phyloP scores from a whole-genome alignment of 2,113 vertebrate species.

The Tragelaphus imberbis region DNA sequence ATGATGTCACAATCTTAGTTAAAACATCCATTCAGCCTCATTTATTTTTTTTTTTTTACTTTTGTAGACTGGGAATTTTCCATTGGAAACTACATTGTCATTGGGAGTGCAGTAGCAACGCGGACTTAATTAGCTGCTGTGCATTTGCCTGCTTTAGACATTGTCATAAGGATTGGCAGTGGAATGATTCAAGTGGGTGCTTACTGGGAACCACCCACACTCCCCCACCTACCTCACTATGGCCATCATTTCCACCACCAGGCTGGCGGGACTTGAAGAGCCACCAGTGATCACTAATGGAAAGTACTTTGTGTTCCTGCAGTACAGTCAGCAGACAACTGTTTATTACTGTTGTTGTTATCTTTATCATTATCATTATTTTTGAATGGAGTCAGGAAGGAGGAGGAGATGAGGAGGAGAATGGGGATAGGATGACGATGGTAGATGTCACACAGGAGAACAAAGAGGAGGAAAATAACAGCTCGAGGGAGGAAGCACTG shows the following conservation, averaged over 20 bases:
- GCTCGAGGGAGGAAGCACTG: background rate
- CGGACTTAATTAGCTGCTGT: background rate
- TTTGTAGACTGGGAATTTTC: background rate
- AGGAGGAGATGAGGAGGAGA: background rate
- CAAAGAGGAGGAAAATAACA: background rate
- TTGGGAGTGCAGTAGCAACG: background rate
- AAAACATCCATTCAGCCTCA: background rate
- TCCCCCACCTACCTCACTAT: background rate
- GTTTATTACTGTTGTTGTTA: background rate
- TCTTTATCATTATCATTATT: background rate
- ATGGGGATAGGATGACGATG: background rate
- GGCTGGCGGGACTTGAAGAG: background rate
- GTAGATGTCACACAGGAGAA: background rate
- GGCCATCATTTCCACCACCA: background rate
- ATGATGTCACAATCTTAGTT: background rate
- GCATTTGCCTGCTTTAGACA: background rate
- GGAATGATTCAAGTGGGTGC: background rate
- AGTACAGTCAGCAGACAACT: background rate
- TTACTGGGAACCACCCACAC: slow-evolving; percentile 39
- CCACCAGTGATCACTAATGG: slow-evolving; percentile 8
- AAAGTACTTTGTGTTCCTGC: background rate
- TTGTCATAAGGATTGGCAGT: slow-evolving; percentile 7
- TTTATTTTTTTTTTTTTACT: background rate
- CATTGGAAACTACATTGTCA: background rate
- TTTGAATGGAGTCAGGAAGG: background rate